Evolutionary conservation across 2,797 vertebrate species (phyloP).

Genomic region (Tauraco hartlaubi): DNA sequence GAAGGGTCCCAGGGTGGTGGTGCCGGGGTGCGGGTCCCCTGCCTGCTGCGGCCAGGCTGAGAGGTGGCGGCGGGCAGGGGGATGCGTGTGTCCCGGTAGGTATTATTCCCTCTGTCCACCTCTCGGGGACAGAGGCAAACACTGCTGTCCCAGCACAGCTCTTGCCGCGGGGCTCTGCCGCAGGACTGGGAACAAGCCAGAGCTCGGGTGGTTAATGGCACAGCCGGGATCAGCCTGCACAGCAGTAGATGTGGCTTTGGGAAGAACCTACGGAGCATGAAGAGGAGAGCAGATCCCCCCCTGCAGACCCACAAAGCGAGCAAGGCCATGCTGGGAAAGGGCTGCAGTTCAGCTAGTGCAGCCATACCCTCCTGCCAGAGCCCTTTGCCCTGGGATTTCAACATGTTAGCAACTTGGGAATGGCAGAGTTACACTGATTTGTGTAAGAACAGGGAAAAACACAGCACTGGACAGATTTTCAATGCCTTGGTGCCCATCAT

Average conservation of each 20-base stretch:
- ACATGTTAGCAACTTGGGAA: neutral
- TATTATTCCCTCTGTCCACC: too few species aligned
- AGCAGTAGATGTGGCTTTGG: neutral
- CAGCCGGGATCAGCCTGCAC: neutral
- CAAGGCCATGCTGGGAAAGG: fast-evolving
- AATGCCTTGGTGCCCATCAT: neutral
- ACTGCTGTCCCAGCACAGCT: fast-evolving
- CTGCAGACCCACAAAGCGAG: neutral
- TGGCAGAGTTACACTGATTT: neutral
- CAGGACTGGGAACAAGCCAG: neutral
- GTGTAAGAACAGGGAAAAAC: neutral
- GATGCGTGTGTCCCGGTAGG: neutral
- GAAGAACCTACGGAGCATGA: neutral
- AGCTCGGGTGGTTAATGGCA: neutral
- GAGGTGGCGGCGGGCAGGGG: neutral
- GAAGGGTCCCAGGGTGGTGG: neutral
- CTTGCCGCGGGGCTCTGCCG: fast-evolving
- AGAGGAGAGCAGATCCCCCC: neutral
- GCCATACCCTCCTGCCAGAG: neutral
- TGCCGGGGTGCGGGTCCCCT: neutral
- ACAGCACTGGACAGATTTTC: neutral
- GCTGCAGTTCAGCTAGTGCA: neutral
- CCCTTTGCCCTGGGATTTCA: neutral
- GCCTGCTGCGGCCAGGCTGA: neutral
- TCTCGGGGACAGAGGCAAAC: neutral